phyloP scores from a whole-genome alignment of 2,888 invertebrate species.

The Rugalucina vietnamica region DNA sequence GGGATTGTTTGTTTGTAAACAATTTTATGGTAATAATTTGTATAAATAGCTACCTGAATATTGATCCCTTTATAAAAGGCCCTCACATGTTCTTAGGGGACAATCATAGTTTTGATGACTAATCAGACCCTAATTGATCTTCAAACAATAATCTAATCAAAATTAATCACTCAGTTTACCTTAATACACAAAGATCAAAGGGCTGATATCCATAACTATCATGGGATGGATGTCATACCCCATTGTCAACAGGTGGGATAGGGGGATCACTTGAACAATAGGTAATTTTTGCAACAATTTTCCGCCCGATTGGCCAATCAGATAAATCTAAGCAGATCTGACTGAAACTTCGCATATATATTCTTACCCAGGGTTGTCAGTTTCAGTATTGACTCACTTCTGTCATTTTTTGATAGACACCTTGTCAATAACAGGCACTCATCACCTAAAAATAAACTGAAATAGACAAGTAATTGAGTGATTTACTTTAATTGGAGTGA shows the following conservation, averaged over 20 bases:
- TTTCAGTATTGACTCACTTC: constrained; percentile 6
- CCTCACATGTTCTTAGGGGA: constrained; percentile 40
- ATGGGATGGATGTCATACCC: background rate
- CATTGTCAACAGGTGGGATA: constrained; percentile 4
- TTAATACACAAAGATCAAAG: background rate
- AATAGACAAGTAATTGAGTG: constrained; percentile 6
- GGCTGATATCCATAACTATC: background rate
- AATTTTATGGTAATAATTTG: background rate
- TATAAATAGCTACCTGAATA: background rate
- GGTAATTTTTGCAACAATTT: background rate
- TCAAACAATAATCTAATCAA: constrained; percentile 9
- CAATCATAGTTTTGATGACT: constrained; percentile 55
- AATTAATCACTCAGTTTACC: background rate
- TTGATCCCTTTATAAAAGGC: background rate
- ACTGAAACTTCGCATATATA: background rate
- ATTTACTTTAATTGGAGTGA: constrained; percentile 11
- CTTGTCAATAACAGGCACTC: background rate
- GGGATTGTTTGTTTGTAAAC: constrained; percentile 5
- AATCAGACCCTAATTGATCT: constrained; percentile 37
- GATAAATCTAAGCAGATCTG: background rate
- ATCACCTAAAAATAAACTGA: background rate
- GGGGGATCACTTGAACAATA: constrained; percentile 5
- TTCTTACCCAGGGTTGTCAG: background rate
- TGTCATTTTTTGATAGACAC: background rate
- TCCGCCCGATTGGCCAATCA: background rate